phyloP scores from a whole-genome alignment of 2,113 vertebrate species.

The Protobothrops flavoviridis region DNA sequence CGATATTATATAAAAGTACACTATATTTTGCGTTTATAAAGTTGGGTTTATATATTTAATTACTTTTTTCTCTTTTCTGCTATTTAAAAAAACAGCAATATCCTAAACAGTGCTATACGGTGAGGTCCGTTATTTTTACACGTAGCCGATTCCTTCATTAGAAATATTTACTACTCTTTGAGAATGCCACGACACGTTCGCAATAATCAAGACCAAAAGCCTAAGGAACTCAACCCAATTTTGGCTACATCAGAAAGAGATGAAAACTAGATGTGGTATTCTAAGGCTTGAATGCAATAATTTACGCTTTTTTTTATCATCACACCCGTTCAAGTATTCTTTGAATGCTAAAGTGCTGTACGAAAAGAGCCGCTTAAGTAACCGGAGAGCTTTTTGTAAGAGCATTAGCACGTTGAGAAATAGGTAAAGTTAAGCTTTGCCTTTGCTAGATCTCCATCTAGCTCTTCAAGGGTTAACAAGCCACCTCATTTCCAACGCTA shows the following conservation, averaged over 20 bases:
- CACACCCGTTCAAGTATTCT: not conserved
- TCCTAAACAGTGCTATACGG: constrained; percentile 10
- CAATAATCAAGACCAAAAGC: constrained; percentile 42
- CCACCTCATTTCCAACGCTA: constrained; percentile 67
- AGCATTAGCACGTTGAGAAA: not conserved
- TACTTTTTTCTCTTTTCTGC: constrained; percentile 22
- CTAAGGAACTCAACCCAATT: constrained; percentile 22
- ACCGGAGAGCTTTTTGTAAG: constrained; percentile 34
- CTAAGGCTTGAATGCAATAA: not conserved
- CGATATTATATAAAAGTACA: constrained; percentile 28
- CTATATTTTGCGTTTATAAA: constrained; percentile 44
- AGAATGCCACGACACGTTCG: constrained; percentile 40
- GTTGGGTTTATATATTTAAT: constrained; percentile 52
- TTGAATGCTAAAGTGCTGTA: constrained; percentile 15
- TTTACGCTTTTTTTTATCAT: not conserved
- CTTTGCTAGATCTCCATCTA: constrained; percentile 48
- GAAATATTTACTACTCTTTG: constrained; percentile 29
- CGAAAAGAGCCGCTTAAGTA: not conserved
- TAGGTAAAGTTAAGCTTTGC: constrained; percentile 57
- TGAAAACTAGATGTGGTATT: constrained; percentile 32
- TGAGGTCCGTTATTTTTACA: constrained; percentile 10
- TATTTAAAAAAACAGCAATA: not conserved
- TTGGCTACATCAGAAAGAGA: constrained; percentile 23
- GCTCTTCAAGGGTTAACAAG: constrained; percentile 68
- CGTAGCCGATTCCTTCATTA: not conserved